Evolutionary conservation across 2,888 invertebrate genomes (phyloP), one percentile per base, ranked within the genome.

Genomic region (Phengaris alcon): DNA sequence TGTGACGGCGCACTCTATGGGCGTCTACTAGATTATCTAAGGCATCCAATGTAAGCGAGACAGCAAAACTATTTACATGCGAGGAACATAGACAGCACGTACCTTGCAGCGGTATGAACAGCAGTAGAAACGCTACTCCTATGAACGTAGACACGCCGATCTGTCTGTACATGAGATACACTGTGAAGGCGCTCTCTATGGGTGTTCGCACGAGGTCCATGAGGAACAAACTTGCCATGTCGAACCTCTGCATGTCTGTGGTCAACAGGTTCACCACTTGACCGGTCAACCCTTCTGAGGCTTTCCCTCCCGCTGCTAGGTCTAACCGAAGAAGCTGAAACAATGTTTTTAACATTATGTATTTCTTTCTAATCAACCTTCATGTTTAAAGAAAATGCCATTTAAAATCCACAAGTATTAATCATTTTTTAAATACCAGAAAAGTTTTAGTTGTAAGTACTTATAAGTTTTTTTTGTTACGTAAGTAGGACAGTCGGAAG

Each of bases 191-290:
- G 22, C 97, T 96, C 87, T 98, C 96, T 0, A 98, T 85, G 0
- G 98, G 98, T 0, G 97, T 97, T 44, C 97, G 93, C 94, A 97
- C 96, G 6, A 98, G 88, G 83, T 97, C 97, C 86, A 97, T 97
- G 35, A 97, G 89, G 85, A 97, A 97, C 74, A 97, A 90, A 35
- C 96, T 94, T 9, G 96, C 96, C 88, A 97, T 94, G 87, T 98
- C 98, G 87, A 98, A 97, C 77, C 98, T 90, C 79, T 96, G 96
- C 0, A 98, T 97, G 87, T 98, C 98, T 76, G 98, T 98, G 0
- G 98, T 97, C 77, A 98, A 86, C 55, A 98, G 87, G 89, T 97
- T 96, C 74, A 97, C 74, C 95, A 97, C 89, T 95, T 95, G 79
- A 90, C 96, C 85, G 94, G 90, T 77, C 94, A 97, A 76, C 90